Percentiles rank a stretch among this genome's conserved stretches.
Conservation (phyloP, 2,797 vertebrate genomes). For the Cyclura pinguis region DNA sequence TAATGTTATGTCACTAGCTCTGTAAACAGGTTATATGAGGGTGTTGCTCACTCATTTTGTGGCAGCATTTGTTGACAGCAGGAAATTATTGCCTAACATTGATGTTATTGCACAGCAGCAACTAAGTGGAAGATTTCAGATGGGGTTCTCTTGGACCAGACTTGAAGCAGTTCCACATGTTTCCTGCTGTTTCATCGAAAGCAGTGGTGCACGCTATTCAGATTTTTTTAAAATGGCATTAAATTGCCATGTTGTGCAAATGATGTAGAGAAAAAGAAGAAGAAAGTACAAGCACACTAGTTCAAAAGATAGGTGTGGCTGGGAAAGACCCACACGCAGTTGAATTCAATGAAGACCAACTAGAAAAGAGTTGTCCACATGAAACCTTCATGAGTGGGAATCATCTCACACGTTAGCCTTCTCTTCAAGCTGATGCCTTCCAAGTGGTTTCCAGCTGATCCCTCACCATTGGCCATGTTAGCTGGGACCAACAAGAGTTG, state of each 20-base stretch:
- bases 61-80: neutral
- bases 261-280: neutral
- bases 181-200: neutral
- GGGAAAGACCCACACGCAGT: neutral
- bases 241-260: neutral
- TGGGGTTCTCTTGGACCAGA: neutral
- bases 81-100: neutral
- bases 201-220: neutral
- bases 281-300: neutral
- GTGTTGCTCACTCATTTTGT: neutral
- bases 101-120: neutral
- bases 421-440: too few relatives aligned
- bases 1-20: neutral
- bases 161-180: neutral
- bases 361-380: neutral
- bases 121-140: neutral
- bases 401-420: neutral
- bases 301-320: neutral
- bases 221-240: neutral
- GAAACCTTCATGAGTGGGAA: neutral
- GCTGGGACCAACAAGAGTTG: neutral
- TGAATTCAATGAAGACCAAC: neutral
- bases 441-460: neutral
- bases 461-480: neutral
- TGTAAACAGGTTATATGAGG: conserved; percentile 20